Evolutionary conservation across 2,888 invertebrate species (phyloP), one percentile per base, ranked within the genome.

Genomic region (Ectobius pallidus): DNA sequence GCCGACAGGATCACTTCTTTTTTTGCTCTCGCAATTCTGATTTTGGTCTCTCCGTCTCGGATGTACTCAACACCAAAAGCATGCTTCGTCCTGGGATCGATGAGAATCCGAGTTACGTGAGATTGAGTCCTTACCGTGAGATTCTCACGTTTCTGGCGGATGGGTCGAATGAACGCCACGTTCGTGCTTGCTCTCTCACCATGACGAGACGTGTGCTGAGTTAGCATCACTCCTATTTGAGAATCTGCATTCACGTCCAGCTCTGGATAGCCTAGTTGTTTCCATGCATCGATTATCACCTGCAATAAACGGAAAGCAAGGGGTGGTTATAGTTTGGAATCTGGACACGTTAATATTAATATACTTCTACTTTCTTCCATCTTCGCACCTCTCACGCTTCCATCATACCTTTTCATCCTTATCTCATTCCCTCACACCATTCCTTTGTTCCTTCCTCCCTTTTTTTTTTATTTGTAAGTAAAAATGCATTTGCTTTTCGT

Each of bases 91-190:
- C 83, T 78, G 0, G 82, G 82, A 78, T 91, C 87, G 34, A 91
- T 88, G 20, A 90, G 81, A 6, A 91, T 72, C 80, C 86, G 85
- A 1, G 86, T 86, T 0, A 85, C 88, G 75, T 84, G 85, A 0
- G 89, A 86, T 71, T 85, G 82, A 0, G 84, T 86, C 14, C 85
- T 78, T 0, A 90, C 82, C 7, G 82, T 81, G 32, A 90, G 80
- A 73, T 84, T 84, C 25, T 77, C 76, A 14, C 87, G 79, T 69
- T 83, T 85, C 18, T 85, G 77, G 52, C 91, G 83, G 63, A 92
- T 87, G 0, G 91, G 90, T 76, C 88, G 84, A n/a, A 92, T 88
- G 77, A 87, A 92, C 0, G 91, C 91, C 1, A 81, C 81, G 78
- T 91, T 91, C 0, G 86, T 84, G 27, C 91, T 91, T 68, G 85